These are phyloP conservation scores for Halichoerus grypus DNA, from an alignment of 2,113 vertebrate genomes.

Conservation along the genomic window DNA sequence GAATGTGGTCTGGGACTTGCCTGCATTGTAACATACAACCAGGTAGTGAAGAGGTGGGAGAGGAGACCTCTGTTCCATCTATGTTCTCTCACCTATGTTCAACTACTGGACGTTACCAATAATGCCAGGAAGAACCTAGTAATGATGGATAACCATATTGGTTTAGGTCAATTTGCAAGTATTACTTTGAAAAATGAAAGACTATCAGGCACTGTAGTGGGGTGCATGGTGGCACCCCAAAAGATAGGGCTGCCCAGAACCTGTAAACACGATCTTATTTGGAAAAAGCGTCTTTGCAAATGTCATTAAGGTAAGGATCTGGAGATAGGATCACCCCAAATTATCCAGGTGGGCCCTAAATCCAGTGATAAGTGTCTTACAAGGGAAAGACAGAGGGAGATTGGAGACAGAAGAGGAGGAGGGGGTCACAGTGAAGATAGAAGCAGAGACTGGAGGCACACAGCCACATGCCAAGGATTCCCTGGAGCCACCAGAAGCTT, in stretches of 20 bases:
- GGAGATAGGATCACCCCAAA: background rate
- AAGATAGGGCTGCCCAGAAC: background rate
- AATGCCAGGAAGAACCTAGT: background rate
- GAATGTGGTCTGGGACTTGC: background rate
- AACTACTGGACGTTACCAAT: background rate
- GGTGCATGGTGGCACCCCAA: background rate
- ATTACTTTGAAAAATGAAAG: background rate
- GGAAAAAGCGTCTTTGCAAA: background rate
- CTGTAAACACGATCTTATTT: background rate
- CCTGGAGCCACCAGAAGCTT: background rate
- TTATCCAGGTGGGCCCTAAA: background rate
- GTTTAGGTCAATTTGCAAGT: background rate
- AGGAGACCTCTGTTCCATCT: background rate
- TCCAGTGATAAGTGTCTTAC: background rate
- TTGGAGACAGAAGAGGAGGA: background rate
- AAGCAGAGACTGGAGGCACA: background rate
- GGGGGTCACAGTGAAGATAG: accelerated
- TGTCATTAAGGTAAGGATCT: background rate
- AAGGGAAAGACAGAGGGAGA: background rate
- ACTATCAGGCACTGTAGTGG: background rate
- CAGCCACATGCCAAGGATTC: background rate
- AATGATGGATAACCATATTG: background rate
- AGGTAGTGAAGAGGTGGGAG: background rate
- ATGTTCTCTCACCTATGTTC: background rate
- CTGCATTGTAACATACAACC: background rate